Base-by-base conservation (phyloP, 2,888 invertebrate genomes). In the Nemotelus nigrinus region DNA sequence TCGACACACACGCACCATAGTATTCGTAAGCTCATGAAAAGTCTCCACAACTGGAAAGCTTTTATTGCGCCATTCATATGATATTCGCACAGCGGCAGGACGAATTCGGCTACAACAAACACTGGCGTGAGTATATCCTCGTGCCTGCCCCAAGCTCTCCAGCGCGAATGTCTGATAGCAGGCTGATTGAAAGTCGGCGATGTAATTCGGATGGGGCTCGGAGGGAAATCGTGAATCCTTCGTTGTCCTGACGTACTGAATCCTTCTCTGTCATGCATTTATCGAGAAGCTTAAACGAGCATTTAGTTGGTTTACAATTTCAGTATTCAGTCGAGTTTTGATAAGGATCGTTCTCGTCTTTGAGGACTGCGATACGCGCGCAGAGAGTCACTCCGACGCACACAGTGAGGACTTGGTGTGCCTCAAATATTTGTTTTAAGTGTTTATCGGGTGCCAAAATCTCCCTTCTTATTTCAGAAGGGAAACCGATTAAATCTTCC, bases 241-340 rank as follows among this genome's bases (percentile, higher is more conserved):
- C 41, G 70, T 45, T 2, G 41, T 53, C 70, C 53, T 43, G 44
- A n/a, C 39, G 67, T 48, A 39, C 67, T 67, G 67, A 3, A 41
- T 53, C 55, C 55, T 53, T 53, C 25, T 10, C 43, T 53, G n/a
- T 43, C 8, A 41, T 39, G 41, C 25, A 55, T 55, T 25, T 44
- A 43, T 60, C 7, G 3, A 7, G 55, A 70, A 70, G 70, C 70
- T 70, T 25, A 7, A 55, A 47, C 70, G 2, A 70, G 43, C 70
- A 70, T 55, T 43, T 55, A 41, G 74, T 57, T 44, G 47, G 58
- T 72, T 72, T 57, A 7, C 58, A 43, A 64, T 47, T 53, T 80
- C 80, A 80, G 80, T 80, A 72, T 64, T 74, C 78, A 76, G 68
- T 78, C 78, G 80, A 78, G 68, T 79, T 79, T 80, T 80, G 80